Conservation (phyloP, 2,888 invertebrate genomes). For the Meloe dianella region DNA sequence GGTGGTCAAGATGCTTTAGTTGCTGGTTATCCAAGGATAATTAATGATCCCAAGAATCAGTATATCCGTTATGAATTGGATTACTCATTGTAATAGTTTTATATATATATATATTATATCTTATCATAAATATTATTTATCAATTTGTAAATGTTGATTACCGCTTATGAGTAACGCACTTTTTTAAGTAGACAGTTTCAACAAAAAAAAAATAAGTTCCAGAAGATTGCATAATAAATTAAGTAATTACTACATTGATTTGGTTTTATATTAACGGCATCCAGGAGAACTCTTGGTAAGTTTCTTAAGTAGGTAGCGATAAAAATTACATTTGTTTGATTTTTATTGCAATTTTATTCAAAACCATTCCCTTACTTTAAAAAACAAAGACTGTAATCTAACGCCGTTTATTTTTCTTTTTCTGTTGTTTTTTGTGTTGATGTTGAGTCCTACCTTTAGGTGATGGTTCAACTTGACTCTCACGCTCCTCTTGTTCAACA, state of each 20-base stretch:
- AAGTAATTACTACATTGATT: no score
- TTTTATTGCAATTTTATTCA: background rate
- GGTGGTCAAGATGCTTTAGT: slow-evolving; percentile 98
- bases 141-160: background rate
- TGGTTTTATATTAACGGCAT: background rate
- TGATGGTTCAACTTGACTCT: slow-evolving; percentile 52
- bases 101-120: background rate
- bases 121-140: background rate
- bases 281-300: no score
- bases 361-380: background rate
- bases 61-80: slow-evolving; percentile 93
- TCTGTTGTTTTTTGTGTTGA: slow-evolving; percentile 46
- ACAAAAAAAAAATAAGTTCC: no score
- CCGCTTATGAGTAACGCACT: background rate
- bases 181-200: background rate
- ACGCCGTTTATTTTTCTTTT: slow-evolving; percentile 56
- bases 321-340: no score
- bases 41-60: slow-evolving; percentile 93
- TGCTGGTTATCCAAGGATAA: slow-evolving; percentile 95
- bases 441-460: slow-evolving; percentile 44
- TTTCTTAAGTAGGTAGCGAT: no score
- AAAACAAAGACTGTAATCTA: slow-evolving; percentile 34
- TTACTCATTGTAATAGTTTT: slow-evolving; percentile 76
- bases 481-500: slow-evolving; percentile 45
- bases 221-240: background rate